phyloP scores from a whole-genome alignment of 1,140 invertebrate species.

The Drosophila subobscura region DNA sequence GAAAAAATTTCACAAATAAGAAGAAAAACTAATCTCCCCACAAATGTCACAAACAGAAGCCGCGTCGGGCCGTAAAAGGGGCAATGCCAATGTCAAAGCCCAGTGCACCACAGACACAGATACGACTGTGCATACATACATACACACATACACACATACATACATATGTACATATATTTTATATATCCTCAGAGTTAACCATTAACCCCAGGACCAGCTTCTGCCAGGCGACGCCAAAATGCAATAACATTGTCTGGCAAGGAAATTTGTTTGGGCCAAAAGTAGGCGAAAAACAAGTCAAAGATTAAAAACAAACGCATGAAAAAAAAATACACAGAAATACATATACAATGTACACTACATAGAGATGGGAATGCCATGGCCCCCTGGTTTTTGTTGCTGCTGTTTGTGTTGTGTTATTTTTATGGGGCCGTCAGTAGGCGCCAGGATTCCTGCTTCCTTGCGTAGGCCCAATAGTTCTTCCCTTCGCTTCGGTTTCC shows the following conservation, averaged over 20 bases:
- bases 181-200: constrained; percentile 47
- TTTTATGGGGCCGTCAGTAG: constrained; percentile 72
- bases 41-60: constrained; percentile 75
- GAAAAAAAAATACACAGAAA: constrained; percentile 33
- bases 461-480: constrained; percentile 46
- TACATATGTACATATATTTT: constrained; percentile 7
- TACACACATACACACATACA: constrained; percentile 12
- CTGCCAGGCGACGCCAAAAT: constrained; percentile 65
- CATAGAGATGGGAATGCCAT: constrained; percentile 19
- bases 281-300: constrained; percentile 69
- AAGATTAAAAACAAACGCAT: constrained; percentile 79
- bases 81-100: constrained; percentile 44
- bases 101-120: constrained; percentile 59
- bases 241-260: constrained; percentile 75
- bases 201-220: constrained; percentile 52
- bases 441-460: constrained; percentile 78
- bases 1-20: constrained; percentile 12
- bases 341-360: constrained; percentile 16
- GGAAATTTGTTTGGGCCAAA: constrained; percentile 50
- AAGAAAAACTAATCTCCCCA: constrained; percentile 4
- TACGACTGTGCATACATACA: constrained; percentile 1
- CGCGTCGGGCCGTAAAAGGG: constrained; percentile 2
- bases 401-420: constrained; percentile 57
- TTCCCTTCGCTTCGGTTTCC: constrained; percentile 13
- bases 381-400: constrained; percentile 33